Conservation (phyloP, 2,113 vertebrate species). For the Cathartes aura region DNA sequence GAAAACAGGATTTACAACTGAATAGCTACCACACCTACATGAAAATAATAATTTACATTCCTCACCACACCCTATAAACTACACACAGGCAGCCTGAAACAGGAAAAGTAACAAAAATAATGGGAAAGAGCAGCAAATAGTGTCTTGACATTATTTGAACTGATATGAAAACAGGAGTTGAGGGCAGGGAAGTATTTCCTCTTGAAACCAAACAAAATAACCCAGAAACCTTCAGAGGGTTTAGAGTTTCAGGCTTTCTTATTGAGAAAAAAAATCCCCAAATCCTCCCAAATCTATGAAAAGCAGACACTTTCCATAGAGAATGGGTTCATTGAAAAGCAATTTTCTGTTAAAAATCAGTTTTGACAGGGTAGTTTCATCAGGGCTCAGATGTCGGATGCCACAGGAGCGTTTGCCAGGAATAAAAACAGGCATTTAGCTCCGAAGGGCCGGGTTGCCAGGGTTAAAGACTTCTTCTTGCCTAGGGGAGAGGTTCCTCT, state of each 20-base stretch:
- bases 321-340: conserved; percentile 47
- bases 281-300: conserved; percentile 50
- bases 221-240: not conserved
- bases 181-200: conserved; percentile 62
- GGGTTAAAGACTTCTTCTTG: not conserved
- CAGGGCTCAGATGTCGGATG: not conserved
- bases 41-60: conserved; percentile 71
- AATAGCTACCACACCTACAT: conserved; percentile 58
- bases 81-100: conserved; percentile 20
- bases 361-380: conserved; percentile 45
- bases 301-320: conserved; percentile 46
- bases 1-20: conserved; percentile 70
- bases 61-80: conserved; percentile 57
- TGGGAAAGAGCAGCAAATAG: conserved; percentile 56
- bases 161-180: conserved; percentile 61
- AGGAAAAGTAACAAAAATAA: conserved; percentile 64
- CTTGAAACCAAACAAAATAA: conserved; percentile 51
- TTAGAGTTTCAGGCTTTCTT: conserved; percentile 50
- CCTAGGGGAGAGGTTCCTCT: not conserved
- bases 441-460: not conserved
- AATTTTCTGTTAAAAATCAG: conserved; percentile 63
- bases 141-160: conserved; percentile 42
- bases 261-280: conserved; percentile 16
- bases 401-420: not conserved
- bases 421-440: conserved; percentile 13